Conservation (phyloP, 2,888 invertebrate genomes). For the Oxycera nigricornis region DNA sequence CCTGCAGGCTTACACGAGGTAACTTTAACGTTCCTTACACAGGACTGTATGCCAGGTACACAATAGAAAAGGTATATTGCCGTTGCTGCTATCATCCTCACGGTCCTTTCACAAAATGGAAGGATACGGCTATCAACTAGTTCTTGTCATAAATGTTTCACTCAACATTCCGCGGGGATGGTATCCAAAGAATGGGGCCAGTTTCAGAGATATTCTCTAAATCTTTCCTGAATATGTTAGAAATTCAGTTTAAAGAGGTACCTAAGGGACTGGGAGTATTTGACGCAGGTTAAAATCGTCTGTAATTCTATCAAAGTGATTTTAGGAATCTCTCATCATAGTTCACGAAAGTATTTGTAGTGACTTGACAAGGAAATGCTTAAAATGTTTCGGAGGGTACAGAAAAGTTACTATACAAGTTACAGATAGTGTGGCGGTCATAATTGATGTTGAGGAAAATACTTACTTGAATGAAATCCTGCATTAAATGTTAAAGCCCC, state of each 20-base stretch:
- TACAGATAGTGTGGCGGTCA: too few relatives aligned
- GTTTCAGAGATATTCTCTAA: constrained; percentile 8
- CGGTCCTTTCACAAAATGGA: not conserved
- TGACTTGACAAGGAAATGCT: too few relatives aligned
- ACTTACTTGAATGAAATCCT: too few relatives aligned
- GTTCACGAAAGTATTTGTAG: not conserved
- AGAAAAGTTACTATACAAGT: too few relatives aligned
- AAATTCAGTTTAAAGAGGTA: not conserved
- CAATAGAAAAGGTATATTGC: not conserved
- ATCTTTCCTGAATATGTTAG: not conserved
- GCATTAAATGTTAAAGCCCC: too few relatives aligned
- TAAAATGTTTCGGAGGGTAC: too few relatives aligned
- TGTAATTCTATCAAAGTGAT: constrained; percentile 3
- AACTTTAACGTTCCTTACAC: not conserved
- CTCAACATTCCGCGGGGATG: not conserved
- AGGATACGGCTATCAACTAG: constrained; percentile 2
- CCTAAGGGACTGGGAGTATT: not conserved
- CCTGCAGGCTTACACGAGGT: not conserved
- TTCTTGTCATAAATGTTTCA: constrained; percentile 16
- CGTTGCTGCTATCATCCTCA: not conserved
- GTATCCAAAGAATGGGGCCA: not conserved
- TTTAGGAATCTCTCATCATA: not conserved
- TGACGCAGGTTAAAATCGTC: not conserved
- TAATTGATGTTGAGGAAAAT: too few relatives aligned
- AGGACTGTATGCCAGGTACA: not conserved